Evolutionary conservation across 2,113 vertebrate genomes (phyloP), one percentile per base, ranked within the genome.

Genomic region (Dicaeum eximium): DNA sequence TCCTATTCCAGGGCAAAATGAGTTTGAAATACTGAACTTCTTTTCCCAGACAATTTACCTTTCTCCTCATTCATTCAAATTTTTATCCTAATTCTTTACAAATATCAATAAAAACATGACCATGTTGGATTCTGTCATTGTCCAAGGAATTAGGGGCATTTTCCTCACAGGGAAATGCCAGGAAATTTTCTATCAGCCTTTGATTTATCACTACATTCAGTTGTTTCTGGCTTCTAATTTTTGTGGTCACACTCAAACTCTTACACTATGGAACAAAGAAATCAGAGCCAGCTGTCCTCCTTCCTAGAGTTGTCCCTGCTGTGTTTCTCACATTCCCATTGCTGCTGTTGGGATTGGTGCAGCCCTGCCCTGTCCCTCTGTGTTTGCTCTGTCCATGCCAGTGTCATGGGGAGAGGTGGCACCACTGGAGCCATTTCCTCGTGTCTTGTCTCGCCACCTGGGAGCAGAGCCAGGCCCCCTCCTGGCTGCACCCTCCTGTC

Each of bases 261-360:
- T 24, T 23, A 9, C 14, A 13, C 27, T 20, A 13, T 3, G 24
- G 33, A 53, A 37, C n/a, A 70, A 19, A 33, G 53, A 22, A 47
- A 33, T 15, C 31, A 48, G 38, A 53, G 23, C 23, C 13, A 61
- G 42, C 48, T 30, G 30, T 40, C 7, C 35, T 23, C 16, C 9
- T 30, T 15, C 30, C 19, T 6, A 3, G 2, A 6, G 5, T 0
- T 57, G 57, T 10, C 47, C 44, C 4, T 2, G 1, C 6, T 19
- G 10, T 40, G 15, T 28, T 37, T 15, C 14, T 31, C 44, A 4
- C 4, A 1, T 7, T 38, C 7, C 40, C 9, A 3, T 5, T 13
- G 66, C 61, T 53, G n/a, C 4, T 30, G 6, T 2, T 16, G n/a
- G 5, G 1, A 2, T 8, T 53, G 8, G 35, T 6, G 22, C 58